Evolutionary conservation across 2,888 invertebrate genomes (phyloP), one percentile per base, ranked within the genome.

Genomic region (Drosophila silvestris): DNA sequence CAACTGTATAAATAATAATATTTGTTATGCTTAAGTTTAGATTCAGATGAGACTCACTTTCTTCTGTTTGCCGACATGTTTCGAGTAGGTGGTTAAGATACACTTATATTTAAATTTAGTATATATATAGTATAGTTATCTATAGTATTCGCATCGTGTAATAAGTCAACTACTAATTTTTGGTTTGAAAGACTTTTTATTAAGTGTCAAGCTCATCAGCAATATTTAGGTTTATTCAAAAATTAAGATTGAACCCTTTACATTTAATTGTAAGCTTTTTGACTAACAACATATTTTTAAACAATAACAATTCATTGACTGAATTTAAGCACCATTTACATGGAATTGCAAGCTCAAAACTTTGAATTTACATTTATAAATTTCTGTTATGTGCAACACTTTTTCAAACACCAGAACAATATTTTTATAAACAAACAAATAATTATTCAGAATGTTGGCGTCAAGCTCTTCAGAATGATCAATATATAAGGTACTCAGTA

Each of bases 1-100:
- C 71, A 71, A 70, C 70, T 70, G 76, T 53, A 16, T 26, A 62
- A 75, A 75, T 70, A 75, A 51, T 51, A n/a, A 26, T 33, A n/a
- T 30, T n/a, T 41, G 28, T 10, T 5, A 7, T 35, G n/a, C 12
- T 7, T 16, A 9, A 26, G 9, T 47, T 47, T 47, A 47, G 47
- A 47, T 47, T 47, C 26, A 47, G 26, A 26, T 28, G 26, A 16
- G 47, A 5, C 47, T 26, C 26, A 26, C 16, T 9, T 22, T 47
- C 6, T 7, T 22, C 14, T 4, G 22, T 22, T 47, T 14, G 44
- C 44, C 6, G 6, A 22, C 44, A 44, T 14, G 22, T 22, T 14
- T 47, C 22, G 3, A 47, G 7, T 22, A 14, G 22, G 5, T 22
- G 3, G 5, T 41, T 22, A 41, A 41, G n/a, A 22, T 22, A 22